Evolutionary conservation across 2,797 vertebrate genomes (phyloP).

Genomic region (Pantherophis vulpinus): DNA sequence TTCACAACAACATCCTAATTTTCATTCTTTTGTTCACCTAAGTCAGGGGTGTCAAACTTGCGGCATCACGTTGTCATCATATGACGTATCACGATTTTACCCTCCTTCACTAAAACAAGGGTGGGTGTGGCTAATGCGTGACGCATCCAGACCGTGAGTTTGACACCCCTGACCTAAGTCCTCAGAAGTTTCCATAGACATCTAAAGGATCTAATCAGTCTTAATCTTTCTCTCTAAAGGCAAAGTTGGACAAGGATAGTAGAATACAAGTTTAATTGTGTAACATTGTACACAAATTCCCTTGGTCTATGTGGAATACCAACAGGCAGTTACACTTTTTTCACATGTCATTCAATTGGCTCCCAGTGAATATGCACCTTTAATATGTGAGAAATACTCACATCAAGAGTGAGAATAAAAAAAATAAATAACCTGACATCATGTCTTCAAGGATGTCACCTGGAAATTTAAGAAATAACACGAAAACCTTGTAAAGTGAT

Average conservation of each 20-base stretch:
- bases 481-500: accelerated
- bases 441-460: constrained; percentile 1
- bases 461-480: background rate
- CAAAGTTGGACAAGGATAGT: background rate
- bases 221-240: background rate
- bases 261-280: background rate
- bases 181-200: background rate
- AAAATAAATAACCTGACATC: background rate
- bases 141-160: accelerated
- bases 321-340: background rate
- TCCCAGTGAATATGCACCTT: background rate
- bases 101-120: too few relatives aligned
- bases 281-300: background rate
- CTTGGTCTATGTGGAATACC: background rate
- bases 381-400: background rate
- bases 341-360: background rate
- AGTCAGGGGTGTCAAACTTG: too few relatives aligned
- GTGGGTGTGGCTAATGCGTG: too few relatives aligned
- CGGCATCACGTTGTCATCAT: too few relatives aligned
- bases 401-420: constrained; percentile 16
- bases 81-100: too few relatives aligned
- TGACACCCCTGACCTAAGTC: background rate
- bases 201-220: background rate
- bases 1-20: background rate
- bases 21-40: background rate